Base-by-base conservation (phyloP, 2,797 vertebrate genomes). In the Cryptoblepharus egeriae region DNA sequence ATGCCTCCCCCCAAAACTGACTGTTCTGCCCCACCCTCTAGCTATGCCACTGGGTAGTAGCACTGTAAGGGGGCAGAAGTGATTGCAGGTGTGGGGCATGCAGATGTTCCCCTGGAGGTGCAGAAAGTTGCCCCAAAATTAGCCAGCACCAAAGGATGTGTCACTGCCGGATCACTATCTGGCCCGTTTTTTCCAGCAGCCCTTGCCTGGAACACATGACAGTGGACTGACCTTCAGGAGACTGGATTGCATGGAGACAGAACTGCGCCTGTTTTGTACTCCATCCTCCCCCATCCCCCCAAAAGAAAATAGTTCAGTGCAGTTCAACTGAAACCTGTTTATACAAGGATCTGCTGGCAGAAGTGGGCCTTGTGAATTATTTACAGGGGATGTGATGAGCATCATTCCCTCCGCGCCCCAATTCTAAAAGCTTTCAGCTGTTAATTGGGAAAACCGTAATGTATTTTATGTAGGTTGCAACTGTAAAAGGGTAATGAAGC, bases 171-270 rank as follows among this genome's bases (percentile, higher is more conserved):
- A 75, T 76, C 37, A 74, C 49, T 32, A 37, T 68, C n/a, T n/a
- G n/a, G 30, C 15, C 22, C 26, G 30, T 22, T 18, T 82, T 65
- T 35, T 55, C 60, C 57, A 1, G 5, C 6, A 68, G 20, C 67
- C 24, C 49, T 63, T 78, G 24, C 75, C 60, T 74, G 13, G 67
- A 37, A 52, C 18, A 22, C 3, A 37, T 76, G 91, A 92, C 87
- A 75, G 69, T 65, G 80, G 75, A 37, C 75, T 92, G 94, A 94
- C 95, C 94, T 95, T 94, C 93, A 90, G 85, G 37, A 77, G 80
- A 52, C 20, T 52, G 11, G 63, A 4, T 57, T 28, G 64, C 10
- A 55, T 67, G 74, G 8, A 32, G 75, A 49, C 60, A 26, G 42
- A 49, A 75, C 61, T 57, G 49, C 4, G 22, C n/a, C 57, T n/a